These are phyloP conservation scores for Panulirus ornatus DNA, from an alignment of 1,140 invertebrate species.

Conservation along the genomic window DNA sequence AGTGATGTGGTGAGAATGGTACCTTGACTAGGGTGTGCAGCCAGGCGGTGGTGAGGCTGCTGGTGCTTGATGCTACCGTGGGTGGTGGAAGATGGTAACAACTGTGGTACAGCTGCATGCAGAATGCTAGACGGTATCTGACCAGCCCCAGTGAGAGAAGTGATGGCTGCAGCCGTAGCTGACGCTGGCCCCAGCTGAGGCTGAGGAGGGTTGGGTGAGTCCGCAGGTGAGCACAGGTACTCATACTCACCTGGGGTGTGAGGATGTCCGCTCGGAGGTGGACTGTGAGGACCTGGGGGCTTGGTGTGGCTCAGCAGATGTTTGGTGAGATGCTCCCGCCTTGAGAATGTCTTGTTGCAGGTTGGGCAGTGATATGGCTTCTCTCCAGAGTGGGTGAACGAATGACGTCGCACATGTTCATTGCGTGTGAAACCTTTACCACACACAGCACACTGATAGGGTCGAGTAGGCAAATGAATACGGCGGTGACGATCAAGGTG, in stretches of 20 bases:
- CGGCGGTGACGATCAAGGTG: constrained; percentile 75
- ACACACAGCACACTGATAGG: constrained; percentile 82
- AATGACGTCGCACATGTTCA: constrained; percentile 75
- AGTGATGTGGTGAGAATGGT: constrained; percentile 33
- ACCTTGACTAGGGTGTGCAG: constrained; percentile 64
- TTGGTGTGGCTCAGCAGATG: constrained; percentile 74
- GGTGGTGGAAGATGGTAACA: constrained; percentile 54
- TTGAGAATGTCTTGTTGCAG: constrained; percentile 74
- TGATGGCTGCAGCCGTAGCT: constrained; percentile 35
- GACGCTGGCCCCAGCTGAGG: constrained; percentile 38
- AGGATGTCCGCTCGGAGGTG: constrained; percentile 68
- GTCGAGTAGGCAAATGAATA: constrained; percentile 75
- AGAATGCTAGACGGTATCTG: constrained; percentile 60
- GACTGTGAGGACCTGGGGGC: constrained; percentile 69
- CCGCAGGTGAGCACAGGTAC: constrained; percentile 72
- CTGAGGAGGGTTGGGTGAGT: constrained; percentile 66
- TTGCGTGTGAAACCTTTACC: constrained; percentile 88
- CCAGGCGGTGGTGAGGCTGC: constrained; percentile 59
- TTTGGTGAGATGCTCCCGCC: constrained; percentile 75
- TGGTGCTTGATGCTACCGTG: constrained; percentile 51
- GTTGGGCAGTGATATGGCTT: constrained; percentile 93
- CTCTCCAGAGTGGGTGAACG: constrained; percentile 81
- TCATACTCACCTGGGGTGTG: constrained; percentile 75
- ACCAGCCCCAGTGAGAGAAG: constrained; percentile 42
- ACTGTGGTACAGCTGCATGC: constrained; percentile 68